Base-by-base conservation (phyloP, 2,113 vertebrate genomes). In the Scophthalmus maximus region DNA sequence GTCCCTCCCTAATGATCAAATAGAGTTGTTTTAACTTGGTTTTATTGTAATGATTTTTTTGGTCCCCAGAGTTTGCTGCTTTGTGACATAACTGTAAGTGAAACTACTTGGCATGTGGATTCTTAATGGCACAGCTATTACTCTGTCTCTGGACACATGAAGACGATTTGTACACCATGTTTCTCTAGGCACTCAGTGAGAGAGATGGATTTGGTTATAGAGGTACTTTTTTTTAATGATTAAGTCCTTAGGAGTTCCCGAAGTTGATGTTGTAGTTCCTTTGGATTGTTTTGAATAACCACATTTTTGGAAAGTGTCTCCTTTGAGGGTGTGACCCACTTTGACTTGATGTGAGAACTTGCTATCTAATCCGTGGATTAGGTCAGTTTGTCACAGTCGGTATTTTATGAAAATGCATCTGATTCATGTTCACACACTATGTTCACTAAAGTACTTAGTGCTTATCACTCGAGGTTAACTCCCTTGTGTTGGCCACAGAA, bases 351-450 rank as follows among this genome's bases (percentile, higher is more conserved):
- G 81, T 90, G 89, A 88, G 84, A 91, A 83, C 71, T 30, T 50
- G 52, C 56, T 50, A 61, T 61, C 81, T 92, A 93, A 90, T 91
- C 90, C 84, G 38, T 64, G 38, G 49, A 66, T 68, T 67, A 23
- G 23, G 57, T 78, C 52, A 65, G 32, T 72, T 85, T 75, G 26
- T 68, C 66, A 34, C 49, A 73, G 67, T 29, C 56, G 27, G 34
- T 51, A 52, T 78, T 83, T n/a, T 61, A 57, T 78, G 63, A 80
- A 82, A 82, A 68, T 63, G 51, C 40, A 49, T 46, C 64, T 71
- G 56, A 73, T 78, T 78, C 60, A 55, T 60, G 52, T 73, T 85
- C 67, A 58, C 60, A 71, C 76, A 80, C 42, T 47, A 51, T 67
- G 59, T 77, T 76, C 84, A 76, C 61, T 58, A 49, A 83, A 58